Conservation (phyloP, 2,113 vertebrate species). For the Mustelus asterias region DNA sequence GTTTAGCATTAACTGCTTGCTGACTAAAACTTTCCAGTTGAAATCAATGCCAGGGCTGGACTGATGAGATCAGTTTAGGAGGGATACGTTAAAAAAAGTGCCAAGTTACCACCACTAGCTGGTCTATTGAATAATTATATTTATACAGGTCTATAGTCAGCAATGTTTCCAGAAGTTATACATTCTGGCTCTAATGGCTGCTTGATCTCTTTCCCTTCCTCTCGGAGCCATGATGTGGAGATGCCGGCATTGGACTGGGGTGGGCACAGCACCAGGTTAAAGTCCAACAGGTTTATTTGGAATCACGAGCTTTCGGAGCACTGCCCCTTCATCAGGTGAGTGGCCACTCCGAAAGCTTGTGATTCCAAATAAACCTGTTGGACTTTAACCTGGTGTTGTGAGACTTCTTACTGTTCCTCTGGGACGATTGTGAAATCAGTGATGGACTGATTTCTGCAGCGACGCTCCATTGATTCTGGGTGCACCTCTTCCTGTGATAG, state of each 20-base stretch:
- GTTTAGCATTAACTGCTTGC: background rate
- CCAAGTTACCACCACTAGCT: background rate
- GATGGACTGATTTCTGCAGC: background rate
- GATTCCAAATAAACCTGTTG: too few species aligned
- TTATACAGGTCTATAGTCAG: background rate
- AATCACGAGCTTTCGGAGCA: too few species aligned
- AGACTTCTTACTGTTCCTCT: background rate
- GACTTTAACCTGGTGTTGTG: background rate
- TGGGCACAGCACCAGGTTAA: too few species aligned
- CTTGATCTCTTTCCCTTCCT: too few species aligned
- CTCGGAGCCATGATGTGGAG: too few species aligned
- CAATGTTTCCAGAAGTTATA: background rate
- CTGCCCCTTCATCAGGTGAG: too few species aligned
- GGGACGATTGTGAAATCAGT: background rate
- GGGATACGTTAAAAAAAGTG: background rate
- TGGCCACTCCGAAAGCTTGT: too few species aligned
- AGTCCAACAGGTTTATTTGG: too few species aligned
- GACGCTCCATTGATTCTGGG: background rate
- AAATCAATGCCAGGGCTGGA: background rate
- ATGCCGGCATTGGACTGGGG: too few species aligned
- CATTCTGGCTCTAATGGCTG: background rate
- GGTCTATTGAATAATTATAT: background rate
- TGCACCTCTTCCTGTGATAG: background rate
- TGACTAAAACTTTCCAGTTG: background rate
- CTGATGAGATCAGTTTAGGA: background rate